These are phyloP conservation scores for Brachyistius frenatus DNA, from an alignment of 2,113 vertebrate genomes.

Conservation along the genomic window DNA sequence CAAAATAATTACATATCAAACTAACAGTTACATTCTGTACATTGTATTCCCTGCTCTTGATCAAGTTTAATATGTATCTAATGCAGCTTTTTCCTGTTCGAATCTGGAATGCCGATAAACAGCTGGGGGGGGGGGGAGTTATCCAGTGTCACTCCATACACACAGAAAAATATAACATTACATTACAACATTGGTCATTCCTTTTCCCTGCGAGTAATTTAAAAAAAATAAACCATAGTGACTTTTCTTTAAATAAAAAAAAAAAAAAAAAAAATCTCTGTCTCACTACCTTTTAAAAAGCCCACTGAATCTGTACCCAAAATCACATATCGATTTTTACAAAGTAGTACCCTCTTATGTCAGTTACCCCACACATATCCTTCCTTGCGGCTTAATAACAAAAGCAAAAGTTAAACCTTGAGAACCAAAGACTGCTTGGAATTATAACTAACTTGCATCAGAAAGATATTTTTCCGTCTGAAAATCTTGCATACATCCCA, in stretches of 20 bases:
- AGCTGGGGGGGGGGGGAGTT: constrained; percentile 37
- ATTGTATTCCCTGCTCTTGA: constrained; percentile 66
- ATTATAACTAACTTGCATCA: constrained; percentile 41
- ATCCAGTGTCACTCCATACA: constrained; percentile 73
- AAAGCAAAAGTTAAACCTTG: constrained; percentile 5
- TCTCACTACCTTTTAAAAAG: constrained; percentile 44
- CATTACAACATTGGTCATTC: constrained; percentile 64
- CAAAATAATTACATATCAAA: constrained; percentile 30
- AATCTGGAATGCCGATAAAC: constrained; percentile 60
- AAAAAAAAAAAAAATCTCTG: no score
- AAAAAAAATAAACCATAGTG: constrained; percentile 29
- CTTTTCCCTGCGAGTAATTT: constrained; percentile 59
- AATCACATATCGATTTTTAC: constrained; percentile 16
- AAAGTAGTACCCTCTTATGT: constrained; percentile 13
- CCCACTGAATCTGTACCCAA: constrained; percentile 21
- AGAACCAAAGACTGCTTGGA: constrained; percentile 34
- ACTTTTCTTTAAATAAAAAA: constrained; percentile 30
- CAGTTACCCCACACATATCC: constrained; percentile 2
- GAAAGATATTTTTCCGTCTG: constrained; percentile 1
- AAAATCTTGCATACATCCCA: constrained; percentile 23
- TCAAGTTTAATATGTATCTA: constrained; percentile 48
- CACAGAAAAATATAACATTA: constrained; percentile 54
- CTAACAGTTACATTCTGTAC: constrained; percentile 58
- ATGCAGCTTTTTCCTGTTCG: constrained; percentile 56
- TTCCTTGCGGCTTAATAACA: constrained; percentile 33